Conservation (phyloP, 2,888 invertebrate species). For the Rhimphoctona megacephalus region DNA sequence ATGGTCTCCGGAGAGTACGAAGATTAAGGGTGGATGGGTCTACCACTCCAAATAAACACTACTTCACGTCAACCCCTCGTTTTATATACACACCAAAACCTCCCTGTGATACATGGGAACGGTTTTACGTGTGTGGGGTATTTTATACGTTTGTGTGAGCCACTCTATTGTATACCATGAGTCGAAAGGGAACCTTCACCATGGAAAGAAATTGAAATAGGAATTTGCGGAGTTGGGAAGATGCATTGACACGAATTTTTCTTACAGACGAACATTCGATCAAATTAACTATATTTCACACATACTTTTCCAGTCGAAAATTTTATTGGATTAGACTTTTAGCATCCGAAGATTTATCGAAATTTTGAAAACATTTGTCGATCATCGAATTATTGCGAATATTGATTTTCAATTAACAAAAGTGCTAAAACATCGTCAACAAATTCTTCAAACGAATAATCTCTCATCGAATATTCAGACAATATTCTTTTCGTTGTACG, state of each 20-base stretch:
- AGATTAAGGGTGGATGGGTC: constrained; percentile 82
- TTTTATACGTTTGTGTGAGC: constrained; percentile 19
- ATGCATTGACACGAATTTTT: background rate
- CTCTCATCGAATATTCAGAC: background rate
- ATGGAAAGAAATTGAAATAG: constrained; percentile 33
- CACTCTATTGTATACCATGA: background rate
- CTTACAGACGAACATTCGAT: no score
- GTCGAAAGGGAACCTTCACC: constrained; percentile 21
- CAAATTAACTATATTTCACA: no score
- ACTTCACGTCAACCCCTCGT: constrained; percentile 73
- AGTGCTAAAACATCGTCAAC: no score
- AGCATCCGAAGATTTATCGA: background rate
- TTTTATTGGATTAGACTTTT: background rate
- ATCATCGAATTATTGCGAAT: no score
- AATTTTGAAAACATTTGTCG: background rate
- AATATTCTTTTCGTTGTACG: no score
- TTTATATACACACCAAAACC: constrained; percentile 27
- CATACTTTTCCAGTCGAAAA: background rate
- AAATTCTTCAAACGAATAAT: background rate
- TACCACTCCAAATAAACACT: constrained; percentile 83
- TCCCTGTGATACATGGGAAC: constrained; percentile 37
- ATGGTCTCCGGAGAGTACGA: constrained; percentile 79
- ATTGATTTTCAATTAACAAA: no score
- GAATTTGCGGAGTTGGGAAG: constrained; percentile 3
- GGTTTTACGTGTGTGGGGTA: constrained; percentile 49